These are phyloP conservation scores for Corella eumyota DNA, from an alignment of 23 tunicate species.

Conservation along the genomic window DNA sequence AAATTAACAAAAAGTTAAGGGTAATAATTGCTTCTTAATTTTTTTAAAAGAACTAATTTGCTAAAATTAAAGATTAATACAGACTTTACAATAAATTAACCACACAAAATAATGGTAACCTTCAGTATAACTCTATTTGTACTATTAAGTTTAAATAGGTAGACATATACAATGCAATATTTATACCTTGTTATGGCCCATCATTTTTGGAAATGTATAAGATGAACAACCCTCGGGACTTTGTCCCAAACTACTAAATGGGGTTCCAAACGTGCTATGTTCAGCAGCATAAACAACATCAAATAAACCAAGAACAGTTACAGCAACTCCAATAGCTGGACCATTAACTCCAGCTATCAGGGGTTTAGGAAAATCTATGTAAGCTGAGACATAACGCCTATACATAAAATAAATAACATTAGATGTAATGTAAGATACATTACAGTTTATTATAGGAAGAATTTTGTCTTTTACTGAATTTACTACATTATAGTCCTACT, in stretches of 20 bases:
- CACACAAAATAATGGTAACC: no score
- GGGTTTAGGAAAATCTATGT: conserved; percentile 93
- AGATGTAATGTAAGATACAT: background rate
- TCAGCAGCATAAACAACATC: conserved; percentile 88
- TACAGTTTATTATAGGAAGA: background rate
- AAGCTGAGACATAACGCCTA: conserved; percentile 70
- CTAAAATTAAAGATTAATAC: no score
- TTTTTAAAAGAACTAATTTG: no score
- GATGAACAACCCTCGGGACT: conserved; percentile 97
- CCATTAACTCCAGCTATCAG: conserved; percentile 92
- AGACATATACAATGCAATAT: no score
- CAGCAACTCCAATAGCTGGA: conserved; percentile 98
- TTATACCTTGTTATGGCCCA: conserved; percentile 83
- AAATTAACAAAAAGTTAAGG: no score
- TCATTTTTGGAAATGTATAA: conserved; percentile 86
- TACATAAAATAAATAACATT: background rate
- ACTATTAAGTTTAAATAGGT: no score
- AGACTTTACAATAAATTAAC: no score
- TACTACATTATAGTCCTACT: no score
- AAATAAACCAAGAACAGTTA: conserved; percentile 72
- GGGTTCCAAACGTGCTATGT: conserved; percentile 75
- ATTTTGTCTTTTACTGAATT: background rate
- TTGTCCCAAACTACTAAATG: conserved; percentile 82
- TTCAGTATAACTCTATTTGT: no score
- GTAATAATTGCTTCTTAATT: no score